Conservation (phyloP, 2,113 vertebrate genomes). For the crab-eating macaque (Macaca fascicularis) region T2T-MFA8v1.1 NC_088379.1:155437501-155438000, state of each 20-base stretch:
- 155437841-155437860: neutral
- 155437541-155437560: slow-evolving; percentile 88
- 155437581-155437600: slow-evolving; percentile 89
- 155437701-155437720: slow-evolving; percentile 72
- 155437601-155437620: slow-evolving; percentile 90
- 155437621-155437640: slow-evolving; percentile 87
- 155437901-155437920: neutral
- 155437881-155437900: neutral
- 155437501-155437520: slow-evolving; percentile 95
- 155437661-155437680: slow-evolving; percentile 86
- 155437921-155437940: neutral
- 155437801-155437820: neutral
- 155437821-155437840: neutral
- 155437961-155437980: slow-evolving; percentile 2
- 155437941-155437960: neutral
- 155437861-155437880: neutral
- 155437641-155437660: slow-evolving; percentile 91
- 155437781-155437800: neutral
- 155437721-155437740: slow-evolving; percentile 33
- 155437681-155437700: slow-evolving; percentile 71
- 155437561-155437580: slow-evolving; percentile 89
- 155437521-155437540: slow-evolving; percentile 90
- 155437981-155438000: neutral
- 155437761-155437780: neutral
- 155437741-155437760: slow-evolving; percentile 43